Base-by-base conservation (phyloP, 2,888 invertebrate species). In the Caradrina kadenii region DNA sequence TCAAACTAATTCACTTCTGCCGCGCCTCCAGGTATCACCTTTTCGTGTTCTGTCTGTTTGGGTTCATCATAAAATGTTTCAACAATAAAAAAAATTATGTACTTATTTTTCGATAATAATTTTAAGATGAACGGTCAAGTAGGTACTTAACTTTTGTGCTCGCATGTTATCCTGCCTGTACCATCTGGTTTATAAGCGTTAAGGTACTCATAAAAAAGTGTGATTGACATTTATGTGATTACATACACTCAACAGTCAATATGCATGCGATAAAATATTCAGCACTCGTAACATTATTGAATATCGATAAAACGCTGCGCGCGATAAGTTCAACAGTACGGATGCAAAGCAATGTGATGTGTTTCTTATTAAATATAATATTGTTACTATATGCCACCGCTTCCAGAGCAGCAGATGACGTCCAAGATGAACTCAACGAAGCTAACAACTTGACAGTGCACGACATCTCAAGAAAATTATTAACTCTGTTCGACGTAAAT, bases 221-320 rank as follows among this genome's bases (percentile, higher is more conserved):
- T 64, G n/a, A 69, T 69, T 63, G 63, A 55, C 68, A 50, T 62
- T 79, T 64, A 67, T 67, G 52, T 53, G 69, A 75, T 80, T 69
- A 63, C 59, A 19, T 69, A 59, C 59, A 19, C 53, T 48, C 35
- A 52, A 19, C 45, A 68, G 11, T 52, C 59, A 65, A 69, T 65
- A 73, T 62, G 52, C 48, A 68, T n/a, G 66, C 63, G 48, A 79
- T 75, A 76, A 83, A 75, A 78, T 15, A 60, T 69, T 67, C 35
- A 73, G 21, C 35, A 55, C 58, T 63, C 66, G 74, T 71, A 76
- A 82, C 73, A 59, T 70, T 67, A 67, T 74, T 70, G 76, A 70
- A 74, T 67, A 67, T 73, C 69, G n/a, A 81, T 78, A 78, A 80
- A 82, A 56, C 19, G 58, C 65, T n/a, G 48, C 19, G 45, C 62